Percentiles rank a stretch among this genome's conserved stretches.
Conservation (phyloP, 2,888 invertebrate genomes). For the Boloria selene region DNA sequence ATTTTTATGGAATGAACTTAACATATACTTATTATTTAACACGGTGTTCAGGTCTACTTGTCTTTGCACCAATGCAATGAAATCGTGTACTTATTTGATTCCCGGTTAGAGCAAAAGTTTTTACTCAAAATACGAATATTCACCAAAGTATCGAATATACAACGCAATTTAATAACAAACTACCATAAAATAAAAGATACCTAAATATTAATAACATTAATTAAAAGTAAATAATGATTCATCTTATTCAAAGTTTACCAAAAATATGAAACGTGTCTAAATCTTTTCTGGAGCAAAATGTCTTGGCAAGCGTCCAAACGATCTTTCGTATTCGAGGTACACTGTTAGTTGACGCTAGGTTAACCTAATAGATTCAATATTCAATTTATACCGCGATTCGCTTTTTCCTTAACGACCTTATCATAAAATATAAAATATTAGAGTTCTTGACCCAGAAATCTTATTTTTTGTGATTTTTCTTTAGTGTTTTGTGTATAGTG, state of each 20-base stretch:
- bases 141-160: too few relatives aligned
- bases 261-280: conserved; percentile 36
- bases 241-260: neutral
- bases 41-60: too few relatives aligned
- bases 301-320: conserved; percentile 51
- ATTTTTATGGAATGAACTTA: too few relatives aligned
- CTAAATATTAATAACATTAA: neutral
- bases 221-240: conserved; percentile 10
- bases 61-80: too few relatives aligned
- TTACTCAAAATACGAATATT: too few relatives aligned
- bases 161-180: too few relatives aligned
- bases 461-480: neutral
- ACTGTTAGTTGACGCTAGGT: conserved; percentile 61
- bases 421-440: conserved; percentile 1
- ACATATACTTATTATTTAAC: too few relatives aligned
- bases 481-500: neutral
- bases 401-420: conserved; percentile 22
- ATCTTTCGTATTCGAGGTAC: conserved; percentile 57
- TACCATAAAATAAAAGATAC: neutral
- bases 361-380: conserved; percentile 61
- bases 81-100: too few relatives aligned
- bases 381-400: conserved; percentile 39
- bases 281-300: conserved; percentile 41
- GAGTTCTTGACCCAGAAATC: neutral
- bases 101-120: too few relatives aligned